Percentiles rank a stretch among this genome's conserved stretches.
Evolutionary conservation across 2,113 vertebrate species (phyloP).

Genomic region (Sigmodon hispidus): DNA sequence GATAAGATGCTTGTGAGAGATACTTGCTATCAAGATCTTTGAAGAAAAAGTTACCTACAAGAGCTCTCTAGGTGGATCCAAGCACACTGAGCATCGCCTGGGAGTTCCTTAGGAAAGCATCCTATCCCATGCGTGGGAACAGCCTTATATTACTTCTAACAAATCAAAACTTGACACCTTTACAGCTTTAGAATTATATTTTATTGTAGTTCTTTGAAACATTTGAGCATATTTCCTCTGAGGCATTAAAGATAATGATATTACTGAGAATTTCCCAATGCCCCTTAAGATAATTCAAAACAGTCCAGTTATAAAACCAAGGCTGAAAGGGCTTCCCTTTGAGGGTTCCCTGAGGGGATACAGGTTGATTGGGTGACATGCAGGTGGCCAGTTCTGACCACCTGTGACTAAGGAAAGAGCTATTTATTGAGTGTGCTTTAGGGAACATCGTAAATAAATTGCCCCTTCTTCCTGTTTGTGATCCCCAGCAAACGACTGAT

Average conservation of each 20-base stretch:
- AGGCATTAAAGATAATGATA: neutral
- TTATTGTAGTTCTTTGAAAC: neutral
- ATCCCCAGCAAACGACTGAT: neutral
- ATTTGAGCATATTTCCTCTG: neutral
- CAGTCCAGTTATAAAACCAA: neutral
- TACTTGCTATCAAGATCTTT: neutral
- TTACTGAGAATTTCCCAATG: slow-evolving; percentile 38
- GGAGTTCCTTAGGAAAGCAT: neutral
- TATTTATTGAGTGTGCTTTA: neutral
- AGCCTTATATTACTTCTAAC: neutral
- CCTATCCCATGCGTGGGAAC: neutral
- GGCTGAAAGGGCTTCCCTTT: neutral
- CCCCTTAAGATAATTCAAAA: slow-evolving; percentile 3
- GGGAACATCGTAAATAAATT: neutral
- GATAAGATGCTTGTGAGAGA: neutral
- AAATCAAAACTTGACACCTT: neutral
- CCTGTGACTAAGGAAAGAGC: neutral
- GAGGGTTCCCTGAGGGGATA: neutral
- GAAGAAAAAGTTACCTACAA: neutral
- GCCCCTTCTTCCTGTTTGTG: neutral
- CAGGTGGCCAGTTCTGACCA: fast-evolving
- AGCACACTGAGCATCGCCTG: neutral
- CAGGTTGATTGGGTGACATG: neutral
- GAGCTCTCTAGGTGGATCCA: neutral
- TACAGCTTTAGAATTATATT: neutral